Base-by-base conservation (phyloP, 2,888 invertebrate genomes). In the Nephrotoma guestfalica region DNA sequence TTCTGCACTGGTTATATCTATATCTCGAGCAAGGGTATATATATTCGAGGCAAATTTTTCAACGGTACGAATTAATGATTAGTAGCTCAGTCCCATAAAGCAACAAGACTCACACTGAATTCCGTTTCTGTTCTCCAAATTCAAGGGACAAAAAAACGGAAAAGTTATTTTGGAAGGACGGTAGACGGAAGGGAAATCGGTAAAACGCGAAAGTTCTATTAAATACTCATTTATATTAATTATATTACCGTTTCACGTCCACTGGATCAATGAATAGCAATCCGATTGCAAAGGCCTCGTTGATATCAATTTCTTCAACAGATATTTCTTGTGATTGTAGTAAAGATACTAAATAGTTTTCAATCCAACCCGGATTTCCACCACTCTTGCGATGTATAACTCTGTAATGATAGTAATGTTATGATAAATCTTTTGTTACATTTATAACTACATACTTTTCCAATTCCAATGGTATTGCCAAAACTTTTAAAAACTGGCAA, bases 351-450 rank as follows among this genome's bases (percentile, higher is more conserved):
- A 94, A 90, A 88, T 93, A 94, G 89, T 93, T 94, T 89, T 94
- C 94, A 87, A 95, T 93, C 94, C 94, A 95, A 0, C 95, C 94
- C 0, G 94, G 94, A 90, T 93, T 93, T 0, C 94, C 94, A 41
- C 92, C 91, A 89, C 94, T 94, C 87, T 92, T 93, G 43, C 92
- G 92, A 89, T 94, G 94, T 88, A 95, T 93, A 5, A 92, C n/a
- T 57, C 86, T 86, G 41, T 13, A n/a, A 41, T 15, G 89, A 88
- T 93, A 13, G n/a, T 15, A 90, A 92, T 89, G 87, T 92, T 92
- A 71, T 30, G 9, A 4, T 71, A 4, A 18, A 71, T 18, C 4
- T 51, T 51, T 15, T 43, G 43, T 30, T 2, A 30, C 4, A 30
- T 11, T 18, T 51, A 6, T 15, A 51, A 9, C 11, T 2, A n/a